A percentile compares a stretch with the other conserved stretches of the same genome.
Evolutionary conservation across 2,888 invertebrate genomes (phyloP).

Genomic region (Megalurothrips usitatus): DNA sequence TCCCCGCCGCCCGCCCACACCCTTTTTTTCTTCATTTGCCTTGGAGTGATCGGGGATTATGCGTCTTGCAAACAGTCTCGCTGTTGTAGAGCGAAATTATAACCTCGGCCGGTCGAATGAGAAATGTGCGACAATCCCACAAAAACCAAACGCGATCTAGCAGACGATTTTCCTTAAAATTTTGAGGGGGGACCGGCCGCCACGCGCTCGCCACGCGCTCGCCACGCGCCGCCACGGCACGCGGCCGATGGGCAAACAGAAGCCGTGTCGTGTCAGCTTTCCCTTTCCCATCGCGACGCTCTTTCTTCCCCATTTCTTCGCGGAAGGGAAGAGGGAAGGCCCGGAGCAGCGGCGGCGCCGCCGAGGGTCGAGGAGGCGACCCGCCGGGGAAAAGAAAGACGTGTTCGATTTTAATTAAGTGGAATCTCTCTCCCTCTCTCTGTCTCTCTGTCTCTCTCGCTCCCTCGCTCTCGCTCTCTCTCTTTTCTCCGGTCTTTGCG

Average conservation of each 20-base stretch:
- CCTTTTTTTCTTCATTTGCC: background rate
- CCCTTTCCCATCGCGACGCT: background rate
- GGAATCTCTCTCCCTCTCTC: background rate
- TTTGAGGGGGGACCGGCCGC: background rate
- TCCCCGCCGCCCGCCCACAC: background rate
- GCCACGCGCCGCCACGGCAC: background rate
- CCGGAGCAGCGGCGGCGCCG: too few species aligned
- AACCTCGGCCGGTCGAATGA: too few species aligned
- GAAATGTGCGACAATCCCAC: too few species aligned
- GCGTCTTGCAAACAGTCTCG: too few species aligned
- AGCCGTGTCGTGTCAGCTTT: background rate
- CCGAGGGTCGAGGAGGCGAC: background rate
- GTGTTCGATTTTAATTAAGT: slow-evolving; percentile 27
- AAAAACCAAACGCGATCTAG: too few species aligned
- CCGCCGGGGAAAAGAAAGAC: background rate
- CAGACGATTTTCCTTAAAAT: too few species aligned
- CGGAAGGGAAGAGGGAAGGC: background rate
- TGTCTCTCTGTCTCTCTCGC: background rate
- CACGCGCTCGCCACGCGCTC: background rate
- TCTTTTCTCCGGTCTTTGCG: slow-evolving; percentile 5
- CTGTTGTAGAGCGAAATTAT: too few species aligned
- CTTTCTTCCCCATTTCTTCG: background rate
- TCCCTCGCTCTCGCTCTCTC: background rate
- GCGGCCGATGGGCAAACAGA: too few species aligned
- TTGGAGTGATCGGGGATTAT: background rate